Conservation (phyloP, 1,140 invertebrate genomes). For the Archivesica marissinica region DNA sequence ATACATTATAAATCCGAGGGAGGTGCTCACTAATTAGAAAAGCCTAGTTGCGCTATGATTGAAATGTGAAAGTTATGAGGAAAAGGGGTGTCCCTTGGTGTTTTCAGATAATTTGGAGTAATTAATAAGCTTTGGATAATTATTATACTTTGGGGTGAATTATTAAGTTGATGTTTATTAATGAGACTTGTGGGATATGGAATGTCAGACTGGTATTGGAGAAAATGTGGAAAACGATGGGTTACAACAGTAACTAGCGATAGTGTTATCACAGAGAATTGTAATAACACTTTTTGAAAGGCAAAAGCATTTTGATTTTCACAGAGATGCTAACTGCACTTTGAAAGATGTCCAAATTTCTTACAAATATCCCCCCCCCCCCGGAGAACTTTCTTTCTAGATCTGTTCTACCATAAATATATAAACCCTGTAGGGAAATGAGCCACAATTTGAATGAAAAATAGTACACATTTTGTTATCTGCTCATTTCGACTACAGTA, state of each 20-base stretch:
- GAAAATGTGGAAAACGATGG: background rate
- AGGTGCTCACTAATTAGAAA: conserved; percentile 34
- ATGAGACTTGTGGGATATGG: conserved; percentile 2
- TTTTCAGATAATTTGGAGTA: conserved; percentile 26
- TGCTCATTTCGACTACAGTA: too few relatives aligned
- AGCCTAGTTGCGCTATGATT: background rate
- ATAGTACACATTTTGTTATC: too few relatives aligned
- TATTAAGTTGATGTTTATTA: conserved; percentile 38
- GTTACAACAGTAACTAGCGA: background rate
- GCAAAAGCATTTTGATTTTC: too few relatives aligned
- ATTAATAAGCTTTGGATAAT: conserved; percentile 43
- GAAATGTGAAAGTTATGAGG: conserved; percentile 25
- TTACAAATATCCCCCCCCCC: too few relatives aligned
- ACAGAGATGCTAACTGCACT: too few relatives aligned
- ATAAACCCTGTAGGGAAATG: too few relatives aligned
- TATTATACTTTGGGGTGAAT: conserved; percentile 27
- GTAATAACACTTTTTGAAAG: too few relatives aligned
- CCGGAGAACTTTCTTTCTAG: too few relatives aligned
- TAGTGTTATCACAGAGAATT: conserved; percentile 4
- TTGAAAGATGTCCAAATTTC: too few relatives aligned
- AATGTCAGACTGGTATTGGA: background rate
- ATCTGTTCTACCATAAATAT: too few relatives aligned
- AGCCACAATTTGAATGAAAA: too few relatives aligned
- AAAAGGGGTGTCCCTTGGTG: conserved; percentile 17
- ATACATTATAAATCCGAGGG: conserved; percentile 36